Percentiles rank a stretch among this genome's conserved stretches.
These are phyloP conservation scores for Pseudachorutes palmiensis DNA, from an alignment of 1,140 invertebrate genomes.

Conservation along the genomic window DNA sequence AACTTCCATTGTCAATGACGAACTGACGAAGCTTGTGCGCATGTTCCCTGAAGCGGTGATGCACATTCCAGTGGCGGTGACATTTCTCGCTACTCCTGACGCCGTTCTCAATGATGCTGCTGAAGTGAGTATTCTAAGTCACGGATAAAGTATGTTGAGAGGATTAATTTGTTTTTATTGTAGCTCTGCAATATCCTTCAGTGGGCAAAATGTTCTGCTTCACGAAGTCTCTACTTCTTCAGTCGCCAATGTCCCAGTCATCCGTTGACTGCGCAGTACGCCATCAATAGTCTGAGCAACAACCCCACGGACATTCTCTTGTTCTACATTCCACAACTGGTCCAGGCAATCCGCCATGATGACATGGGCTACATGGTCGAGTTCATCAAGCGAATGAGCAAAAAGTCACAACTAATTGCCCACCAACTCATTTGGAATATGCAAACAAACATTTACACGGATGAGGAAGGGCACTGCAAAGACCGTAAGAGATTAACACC, in stretches of 20 bases:
- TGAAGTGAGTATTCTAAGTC: too few relatives aligned
- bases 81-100: conserved; percentile 84
- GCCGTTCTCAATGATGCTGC: conserved; percentile 75
- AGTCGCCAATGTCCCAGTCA: conserved; percentile 91
- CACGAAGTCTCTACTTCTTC: conserved; percentile 88
- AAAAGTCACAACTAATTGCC: conserved; percentile 84
- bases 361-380: conserved; percentile 85
- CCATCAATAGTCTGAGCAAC: conserved; percentile 73
- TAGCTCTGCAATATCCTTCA: conserved; percentile 56
- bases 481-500: conserved; percentile 64
- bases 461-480: conserved; percentile 88
- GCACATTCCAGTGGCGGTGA: conserved; percentile 82
- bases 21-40: conserved; percentile 65
- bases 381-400: conserved; percentile 87
- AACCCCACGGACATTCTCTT: conserved; percentile 91
- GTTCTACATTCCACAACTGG: conserved; percentile 96
- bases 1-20: conserved; percentile 51
- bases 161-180: too few relatives aligned
- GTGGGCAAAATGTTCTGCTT: conserved; percentile 84
- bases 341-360: conserved; percentile 93
- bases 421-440: conserved; percentile 99
- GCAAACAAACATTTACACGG: conserved; percentile 95
- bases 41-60: conserved; percentile 72
- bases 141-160: neutral
- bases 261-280: conserved; percentile 94